Evolutionary conservation across 2,888 invertebrate genomes (phyloP), one percentile per base, ranked within the genome.

Genomic region (Byasa hedistus): DNA sequence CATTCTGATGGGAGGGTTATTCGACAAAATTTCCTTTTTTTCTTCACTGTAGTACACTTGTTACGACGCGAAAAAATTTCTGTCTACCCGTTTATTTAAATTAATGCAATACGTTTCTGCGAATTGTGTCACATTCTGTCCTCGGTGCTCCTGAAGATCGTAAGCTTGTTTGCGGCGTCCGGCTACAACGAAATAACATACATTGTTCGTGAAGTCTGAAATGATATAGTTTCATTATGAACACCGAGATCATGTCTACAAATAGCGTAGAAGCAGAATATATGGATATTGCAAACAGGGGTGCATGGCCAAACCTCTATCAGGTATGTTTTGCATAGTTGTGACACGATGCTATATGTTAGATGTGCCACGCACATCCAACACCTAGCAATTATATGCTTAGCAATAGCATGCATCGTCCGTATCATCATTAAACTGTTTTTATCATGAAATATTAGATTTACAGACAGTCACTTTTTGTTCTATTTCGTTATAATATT

Each of bases 271-370:
- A 96, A 89, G 92, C 93, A 63, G 96, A 96, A 88, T 96, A 95
- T 88, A 88, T 92, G 77, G 94, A 95, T 80, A 93, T 96, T 76
- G 94, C 93, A 78, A 92, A 93, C 73, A 94, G 93, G 79, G 93
- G 93, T 82, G 94, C 94, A 72, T 96, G 96, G 96, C 88, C 93
- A 70, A 84, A 92, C 72, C 87, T 95, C 72, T 96, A 94, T 86
- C 95, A 95, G 94, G 96, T 96, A 76, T 71, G 85, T 83, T 71
- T 69, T 68, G 73, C 74, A 73, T 78, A 76, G 75, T 74, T 76
- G 74, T 75, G 74, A 76, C 71, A 79, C 77, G 75, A 72, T 76
- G 71, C 64, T 70, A 69, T 70, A 66, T 68, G 69, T 65, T 73
- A 48, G 66, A 59, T 61, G 68, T 83, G 85, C 83, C 85, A 85